Evolutionary conservation across 1,140 invertebrate species (phyloP).

Genomic region (Drepana arcuata): DNA sequence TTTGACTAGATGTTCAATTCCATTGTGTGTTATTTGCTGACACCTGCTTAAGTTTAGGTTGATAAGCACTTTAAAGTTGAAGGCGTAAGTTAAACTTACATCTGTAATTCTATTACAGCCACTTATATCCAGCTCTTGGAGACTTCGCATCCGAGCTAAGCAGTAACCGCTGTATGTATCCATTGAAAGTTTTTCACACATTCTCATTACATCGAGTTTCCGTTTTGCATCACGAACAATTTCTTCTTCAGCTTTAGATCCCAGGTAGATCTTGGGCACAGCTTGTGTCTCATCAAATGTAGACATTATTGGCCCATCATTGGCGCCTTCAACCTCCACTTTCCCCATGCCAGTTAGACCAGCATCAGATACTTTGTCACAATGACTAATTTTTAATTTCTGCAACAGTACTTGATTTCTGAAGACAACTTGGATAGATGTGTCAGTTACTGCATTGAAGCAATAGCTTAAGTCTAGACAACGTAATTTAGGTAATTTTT

Average conservation of each 20-base stretch:
- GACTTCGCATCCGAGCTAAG: slow-evolving; percentile 72
- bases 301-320: slow-evolving; percentile 42
- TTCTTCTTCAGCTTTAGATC: slow-evolving; percentile 77
- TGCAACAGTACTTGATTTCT: slow-evolving; percentile 74
- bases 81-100: slow-evolving; percentile 78
- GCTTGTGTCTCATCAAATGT: slow-evolving; percentile 29
- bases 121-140: slow-evolving; percentile 75
- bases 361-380: slow-evolving; percentile 78
- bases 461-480: slow-evolving; percentile 78
- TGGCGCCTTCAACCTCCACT: slow-evolving; percentile 32
- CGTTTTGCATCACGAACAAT: slow-evolving; percentile 76
- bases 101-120: slow-evolving; percentile 80
- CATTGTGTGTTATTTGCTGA: slow-evolving; percentile 78
- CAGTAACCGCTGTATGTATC: slow-evolving; percentile 71
- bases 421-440: slow-evolving; percentile 76
- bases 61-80: slow-evolving; percentile 76
- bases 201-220: slow-evolving; percentile 74
- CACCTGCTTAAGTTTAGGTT: slow-evolving; percentile 77
- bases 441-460: slow-evolving; percentile 78
- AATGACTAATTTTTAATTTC: slow-evolving; percentile 76
- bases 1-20: slow-evolving; percentile 74
- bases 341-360: slow-evolving; percentile 77
- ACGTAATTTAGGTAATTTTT: slow-evolving; percentile 72
- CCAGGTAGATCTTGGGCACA: slow-evolving; percentile 72
- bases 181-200: slow-evolving; percentile 72